Percentiles rank a stretch among this genome's conserved stretches.
Conservation (phyloP, 2,888 invertebrate genomes). For the Tridacna gigas region DNA sequence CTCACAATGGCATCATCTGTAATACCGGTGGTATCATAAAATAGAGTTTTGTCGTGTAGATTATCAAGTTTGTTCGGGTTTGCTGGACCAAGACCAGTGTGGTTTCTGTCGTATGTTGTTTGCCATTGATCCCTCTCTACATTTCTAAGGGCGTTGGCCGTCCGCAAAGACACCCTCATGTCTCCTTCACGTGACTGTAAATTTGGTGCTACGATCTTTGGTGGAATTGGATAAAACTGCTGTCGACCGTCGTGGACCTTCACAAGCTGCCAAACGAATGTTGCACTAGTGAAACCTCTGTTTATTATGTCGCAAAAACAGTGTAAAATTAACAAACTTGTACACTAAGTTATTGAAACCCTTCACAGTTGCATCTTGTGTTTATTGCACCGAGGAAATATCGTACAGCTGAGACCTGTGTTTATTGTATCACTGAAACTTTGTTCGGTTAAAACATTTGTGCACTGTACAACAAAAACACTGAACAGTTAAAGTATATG, state of each 20-base stretch:
- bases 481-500: too few species aligned
- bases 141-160: constrained; percentile 80
- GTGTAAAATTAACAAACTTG: too few species aligned
- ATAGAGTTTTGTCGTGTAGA: constrained; percentile 74
- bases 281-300: neutral
- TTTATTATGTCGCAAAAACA: too few species aligned
- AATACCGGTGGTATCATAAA: constrained; percentile 67
- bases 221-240: constrained; percentile 81
- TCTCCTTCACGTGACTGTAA: constrained; percentile 74
- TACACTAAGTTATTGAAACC: too few species aligned
- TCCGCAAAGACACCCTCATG: constrained; percentile 68
- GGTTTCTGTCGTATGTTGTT: constrained; percentile 79
- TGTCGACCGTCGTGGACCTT: constrained; percentile 77
- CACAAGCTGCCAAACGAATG: constrained; percentile 67
- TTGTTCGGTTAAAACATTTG: too few species aligned
- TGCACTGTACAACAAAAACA: too few species aligned
- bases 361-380: too few species aligned
- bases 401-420: too few species aligned
- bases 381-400: too few species aligned
- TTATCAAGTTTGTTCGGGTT: constrained; percentile 82
- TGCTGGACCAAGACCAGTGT: constrained; percentile 81
- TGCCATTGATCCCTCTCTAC: constrained; percentile 82
- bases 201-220: constrained; percentile 79
- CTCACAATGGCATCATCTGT: constrained; percentile 79
- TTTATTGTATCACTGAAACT: too few species aligned